Conservation (phyloP, 2,797 vertebrate genomes). For the Lagodon rhomboides region DNA sequence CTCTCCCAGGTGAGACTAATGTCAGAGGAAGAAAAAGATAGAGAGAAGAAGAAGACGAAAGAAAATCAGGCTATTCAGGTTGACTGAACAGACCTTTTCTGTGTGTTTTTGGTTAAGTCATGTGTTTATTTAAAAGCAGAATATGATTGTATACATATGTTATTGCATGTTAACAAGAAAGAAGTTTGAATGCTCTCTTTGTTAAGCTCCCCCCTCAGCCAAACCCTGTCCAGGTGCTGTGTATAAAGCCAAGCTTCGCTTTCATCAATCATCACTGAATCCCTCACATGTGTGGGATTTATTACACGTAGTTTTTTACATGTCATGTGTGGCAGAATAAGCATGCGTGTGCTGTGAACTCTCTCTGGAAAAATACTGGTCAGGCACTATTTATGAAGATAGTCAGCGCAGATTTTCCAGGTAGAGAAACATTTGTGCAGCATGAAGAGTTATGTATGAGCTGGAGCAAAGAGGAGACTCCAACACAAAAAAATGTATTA, state of each 20-base stretch:
- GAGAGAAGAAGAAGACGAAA: slow-evolving; percentile 18
- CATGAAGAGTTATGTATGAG: slow-evolving; percentile 1
- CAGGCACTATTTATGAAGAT: neutral
- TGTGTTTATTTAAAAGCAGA: neutral
- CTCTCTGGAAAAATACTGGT: slow-evolving; percentile 6
- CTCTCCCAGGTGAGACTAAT: slow-evolving; percentile 47
- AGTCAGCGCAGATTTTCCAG: neutral
- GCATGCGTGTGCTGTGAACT: neutral
- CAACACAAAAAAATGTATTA: slow-evolving; percentile 40
- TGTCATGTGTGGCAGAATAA: slow-evolving; percentile 2
- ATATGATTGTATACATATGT: neutral
- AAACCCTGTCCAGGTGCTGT: neutral
- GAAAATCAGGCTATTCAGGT: slow-evolving; percentile 29
- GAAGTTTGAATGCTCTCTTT: neutral
- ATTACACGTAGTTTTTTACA: neutral
- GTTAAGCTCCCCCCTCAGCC: neutral
- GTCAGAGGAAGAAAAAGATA: slow-evolving; percentile 27
- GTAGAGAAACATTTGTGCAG: slow-evolving; percentile 10
- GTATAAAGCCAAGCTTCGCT: neutral
- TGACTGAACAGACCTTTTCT: neutral
- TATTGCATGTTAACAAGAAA: no score
- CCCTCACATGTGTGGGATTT: neutral
- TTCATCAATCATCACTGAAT: neutral
- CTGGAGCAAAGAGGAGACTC: slow-evolving; percentile 10
- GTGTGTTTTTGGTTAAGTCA: neutral